These are phyloP conservation scores for Drosophila engyochracea DNA, from an alignment of 2,888 invertebrate species.

Conservation along the genomic window DNA sequence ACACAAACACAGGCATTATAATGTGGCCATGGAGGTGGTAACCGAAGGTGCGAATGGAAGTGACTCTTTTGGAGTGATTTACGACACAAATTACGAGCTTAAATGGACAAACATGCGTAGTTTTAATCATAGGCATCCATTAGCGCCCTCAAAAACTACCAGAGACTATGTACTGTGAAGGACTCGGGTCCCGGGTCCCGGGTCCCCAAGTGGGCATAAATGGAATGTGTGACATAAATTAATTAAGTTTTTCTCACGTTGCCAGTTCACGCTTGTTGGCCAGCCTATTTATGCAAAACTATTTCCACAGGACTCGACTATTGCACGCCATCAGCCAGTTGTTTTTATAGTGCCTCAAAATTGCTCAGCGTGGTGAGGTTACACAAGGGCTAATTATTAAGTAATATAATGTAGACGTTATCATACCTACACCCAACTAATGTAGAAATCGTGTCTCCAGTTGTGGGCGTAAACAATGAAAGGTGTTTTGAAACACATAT, in stretches of 20 bases:
- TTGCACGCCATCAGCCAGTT: background rate
- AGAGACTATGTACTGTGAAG: background rate
- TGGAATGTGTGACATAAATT: constrained; percentile 71
- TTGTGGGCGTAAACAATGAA: background rate
- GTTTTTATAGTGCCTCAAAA: constrained; percentile 13
- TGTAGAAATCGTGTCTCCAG: constrained; percentile 39
- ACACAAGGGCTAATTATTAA: background rate
- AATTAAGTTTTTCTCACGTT: constrained; percentile 76
- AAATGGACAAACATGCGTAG: constrained; percentile 80
- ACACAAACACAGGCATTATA: constrained; percentile 49
- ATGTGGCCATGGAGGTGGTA: constrained; percentile 34
- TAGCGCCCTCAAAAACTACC: constrained; percentile 53
- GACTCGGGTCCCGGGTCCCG: constrained; percentile 30
- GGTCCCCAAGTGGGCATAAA: constrained; percentile 66
- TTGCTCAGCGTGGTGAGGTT: constrained; percentile 35
- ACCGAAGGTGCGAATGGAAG: constrained; percentile 62
- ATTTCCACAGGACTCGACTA: constrained; percentile 34
- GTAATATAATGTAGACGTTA: background rate
- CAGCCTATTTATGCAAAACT: constrained; percentile 67
- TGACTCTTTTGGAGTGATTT: constrained; percentile 70
- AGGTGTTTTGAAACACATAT: background rate
- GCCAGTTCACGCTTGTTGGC: constrained; percentile 42
- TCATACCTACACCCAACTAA: constrained; percentile 19
- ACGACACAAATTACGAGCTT: constrained; percentile 76
- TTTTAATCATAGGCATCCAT: constrained; percentile 75